Evolutionary conservation across 2,888 invertebrate species (phyloP).

Genomic region (Mesoligia furuncula): DNA sequence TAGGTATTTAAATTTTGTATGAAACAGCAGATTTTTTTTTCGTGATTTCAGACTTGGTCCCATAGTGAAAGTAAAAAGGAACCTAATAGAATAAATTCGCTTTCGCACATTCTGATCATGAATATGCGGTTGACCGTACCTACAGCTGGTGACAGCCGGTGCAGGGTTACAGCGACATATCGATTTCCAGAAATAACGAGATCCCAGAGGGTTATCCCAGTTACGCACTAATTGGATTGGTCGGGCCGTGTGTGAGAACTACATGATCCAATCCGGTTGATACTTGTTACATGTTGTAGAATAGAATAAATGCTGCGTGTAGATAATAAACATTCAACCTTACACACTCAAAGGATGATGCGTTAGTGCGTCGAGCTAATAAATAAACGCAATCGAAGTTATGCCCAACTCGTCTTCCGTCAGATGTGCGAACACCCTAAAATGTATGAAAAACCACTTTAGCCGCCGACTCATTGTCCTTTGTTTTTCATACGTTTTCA

Average conservation of each 20-base stretch:
- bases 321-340: no score
- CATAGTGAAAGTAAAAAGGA: no score
- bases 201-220: slow-evolving; percentile 40
- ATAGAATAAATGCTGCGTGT: slow-evolving; percentile 31
- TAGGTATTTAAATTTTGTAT: no score
- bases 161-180: slow-evolving; percentile 35
- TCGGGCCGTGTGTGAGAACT: slow-evolving; percentile 3
- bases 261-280: slow-evolving; percentile 25
- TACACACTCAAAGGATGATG: background rate
- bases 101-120: background rate
- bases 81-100: background rate
- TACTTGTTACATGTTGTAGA: slow-evolving; percentile 17
- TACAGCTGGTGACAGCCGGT: background rate
- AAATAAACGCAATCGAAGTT: background rate
- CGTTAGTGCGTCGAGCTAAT: background rate
- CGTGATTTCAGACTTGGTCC: no score
- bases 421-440: background rate
- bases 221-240: slow-evolving; percentile 45
- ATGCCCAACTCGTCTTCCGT: background rate
- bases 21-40: no score
- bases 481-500: background rate
- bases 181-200: slow-evolving; percentile 47
- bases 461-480: background rate
- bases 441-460: background rate
- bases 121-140: background rate